Base-by-base conservation (phyloP, 1,140 invertebrate genomes). In the Alviniconcha marisindica region DNA sequence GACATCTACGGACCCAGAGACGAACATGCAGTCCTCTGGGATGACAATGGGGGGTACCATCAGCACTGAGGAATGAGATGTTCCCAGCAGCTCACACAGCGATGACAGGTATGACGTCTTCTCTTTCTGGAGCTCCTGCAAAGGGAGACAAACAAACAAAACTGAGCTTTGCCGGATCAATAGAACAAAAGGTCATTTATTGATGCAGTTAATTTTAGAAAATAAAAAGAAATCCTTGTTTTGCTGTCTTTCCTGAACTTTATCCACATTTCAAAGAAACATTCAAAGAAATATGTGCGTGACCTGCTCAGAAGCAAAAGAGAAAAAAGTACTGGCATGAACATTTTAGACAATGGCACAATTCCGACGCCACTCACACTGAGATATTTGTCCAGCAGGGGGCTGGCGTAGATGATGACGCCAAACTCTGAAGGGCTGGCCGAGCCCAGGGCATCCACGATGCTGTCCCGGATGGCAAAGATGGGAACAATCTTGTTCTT, bases 21-120 rank as follows among this genome's bases (percentile, higher is more conserved):
- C 69, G 40, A 71, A 71, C 69, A 71, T 71, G 69, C 69, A 71
- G 44, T 89, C 87, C 2, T 90, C 88, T 31, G 86, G 82, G 14
- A 87, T 85, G 18, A 83, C 60, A 15, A 77, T 36, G 5, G 86
- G 85, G 28, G 71, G 71, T 10, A 84, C 56, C 10, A 83, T 83
- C 48, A 86, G 76, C 3, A 90, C 71, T 18, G 77, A 77, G 15
- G 86, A 84, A 21, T 87, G 83, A 2, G 89, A 89, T 31, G 86
- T 85, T 76, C 89, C 88, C 31, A 90, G 81, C 1, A 90, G 78
- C 77, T 90, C 89, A 85, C 84, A 87, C 54, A 90, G 77, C n/a
- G 88, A 54, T 10, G 89, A 90, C 12, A 84, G 82, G 60, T 73
- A 60, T 4, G 88, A 89, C 24, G 83, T 87, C 0, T 80, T 71